Conservation (phyloP, 1,140 invertebrate genomes). For the Papilio glaucus region DNA sequence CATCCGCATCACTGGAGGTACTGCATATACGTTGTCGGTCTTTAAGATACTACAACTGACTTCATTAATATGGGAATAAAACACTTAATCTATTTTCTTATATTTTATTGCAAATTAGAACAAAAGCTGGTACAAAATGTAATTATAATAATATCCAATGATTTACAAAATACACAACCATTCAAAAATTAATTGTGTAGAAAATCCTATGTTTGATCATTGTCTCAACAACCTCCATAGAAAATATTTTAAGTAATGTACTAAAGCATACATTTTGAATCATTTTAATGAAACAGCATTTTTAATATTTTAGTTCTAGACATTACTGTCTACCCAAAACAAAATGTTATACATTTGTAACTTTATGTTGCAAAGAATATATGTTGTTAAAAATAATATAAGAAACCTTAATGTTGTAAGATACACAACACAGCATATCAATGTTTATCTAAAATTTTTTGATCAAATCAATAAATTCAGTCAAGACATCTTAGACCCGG, state of each 20-base stretch:
- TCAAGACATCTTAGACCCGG: too few relatives aligned
- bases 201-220: too few relatives aligned
- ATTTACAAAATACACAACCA: slow-evolving; percentile 21
- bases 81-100: slow-evolving; percentile 49
- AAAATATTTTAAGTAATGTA: too few relatives aligned
- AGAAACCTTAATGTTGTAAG: neutral
- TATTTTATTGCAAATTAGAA: slow-evolving; percentile 77
- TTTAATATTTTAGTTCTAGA: neutral
- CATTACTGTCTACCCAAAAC: neutral
- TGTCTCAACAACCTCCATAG: too few relatives aligned
- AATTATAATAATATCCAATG: slow-evolving; percentile 17
- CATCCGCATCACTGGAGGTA: too few relatives aligned
- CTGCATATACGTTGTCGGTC: too few relatives aligned
- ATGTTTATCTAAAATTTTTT: slow-evolving; percentile 3
- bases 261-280: too few relatives aligned
- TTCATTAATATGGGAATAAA: too few relatives aligned
- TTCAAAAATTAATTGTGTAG: too few relatives aligned
- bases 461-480: neutral
- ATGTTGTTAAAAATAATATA: too few relatives aligned
- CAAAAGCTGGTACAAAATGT: slow-evolving; percentile 62
- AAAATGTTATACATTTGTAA: slow-evolving; percentile 30
- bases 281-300: neutral
- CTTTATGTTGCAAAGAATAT: neutral
- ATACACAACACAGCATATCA: neutral
- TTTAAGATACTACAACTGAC: too few relatives aligned